These are phyloP conservation scores for Oligia strigilis DNA, from an alignment of 2,888 invertebrate genomes.

Conservation along the genomic window DNA sequence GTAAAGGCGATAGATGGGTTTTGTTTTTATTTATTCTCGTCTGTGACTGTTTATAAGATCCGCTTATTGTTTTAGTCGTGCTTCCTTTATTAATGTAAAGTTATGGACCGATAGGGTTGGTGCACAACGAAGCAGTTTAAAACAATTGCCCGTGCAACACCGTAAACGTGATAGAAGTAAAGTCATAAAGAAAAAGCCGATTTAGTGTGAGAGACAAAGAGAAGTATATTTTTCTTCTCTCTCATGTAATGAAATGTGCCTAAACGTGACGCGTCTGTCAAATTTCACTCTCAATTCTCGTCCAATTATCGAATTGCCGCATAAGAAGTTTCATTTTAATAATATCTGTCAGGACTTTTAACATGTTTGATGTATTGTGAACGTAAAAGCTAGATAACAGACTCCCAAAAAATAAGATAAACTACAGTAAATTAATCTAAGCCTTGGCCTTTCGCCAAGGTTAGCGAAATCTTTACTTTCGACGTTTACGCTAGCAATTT, in stretches of 20 bases:
- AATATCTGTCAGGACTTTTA: neutral
- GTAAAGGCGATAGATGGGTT: constrained; percentile 29
- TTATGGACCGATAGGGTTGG: constrained; percentile 26
- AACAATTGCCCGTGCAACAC: neutral
- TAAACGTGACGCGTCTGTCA: neutral
- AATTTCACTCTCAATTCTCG: too few species aligned
- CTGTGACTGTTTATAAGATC: constrained; percentile 43
- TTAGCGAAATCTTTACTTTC: constrained; percentile 75
- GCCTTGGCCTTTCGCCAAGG: constrained; percentile 76
- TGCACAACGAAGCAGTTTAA: neutral
- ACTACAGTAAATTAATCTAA: constrained; percentile 59
- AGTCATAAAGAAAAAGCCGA: neutral
- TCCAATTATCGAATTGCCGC: too few species aligned
- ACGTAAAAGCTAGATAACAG: neutral
- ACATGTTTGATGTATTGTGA: neutral
- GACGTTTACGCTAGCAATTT: constrained; percentile 62
- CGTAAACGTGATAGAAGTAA: neutral
- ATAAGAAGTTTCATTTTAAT: neutral
- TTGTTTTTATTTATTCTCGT: constrained; percentile 29
- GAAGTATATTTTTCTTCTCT: neutral
- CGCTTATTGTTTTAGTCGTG: constrained; percentile 57
- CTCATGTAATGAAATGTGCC: neutral
- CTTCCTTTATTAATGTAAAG: constrained; percentile 61
- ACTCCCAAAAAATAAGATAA: constrained; percentile 17
- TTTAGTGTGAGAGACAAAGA: neutral